Evolutionary conservation across 2,888 invertebrate genomes (phyloP).

Genomic region (Metallyticus violacea): DNA sequence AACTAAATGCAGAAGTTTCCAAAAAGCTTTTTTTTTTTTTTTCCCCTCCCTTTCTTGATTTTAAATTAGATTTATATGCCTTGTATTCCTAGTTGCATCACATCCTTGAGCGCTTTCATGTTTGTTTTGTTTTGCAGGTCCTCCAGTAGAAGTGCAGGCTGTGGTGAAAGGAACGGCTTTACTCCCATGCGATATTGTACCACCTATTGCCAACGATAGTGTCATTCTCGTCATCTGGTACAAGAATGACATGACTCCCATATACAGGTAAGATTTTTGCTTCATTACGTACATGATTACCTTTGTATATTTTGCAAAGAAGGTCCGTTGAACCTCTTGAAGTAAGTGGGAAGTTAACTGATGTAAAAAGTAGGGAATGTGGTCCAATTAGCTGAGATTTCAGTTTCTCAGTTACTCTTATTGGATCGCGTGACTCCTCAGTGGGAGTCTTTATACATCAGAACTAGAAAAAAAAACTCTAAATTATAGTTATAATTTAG

Average conservation of each 20-base stretch:
- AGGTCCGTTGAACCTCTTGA: too few relatives aligned
- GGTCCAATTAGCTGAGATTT: too few relatives aligned
- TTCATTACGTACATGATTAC: background rate
- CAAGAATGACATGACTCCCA: conserved; percentile 79
- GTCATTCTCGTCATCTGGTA: conserved; percentile 88
- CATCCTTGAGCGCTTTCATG: background rate
- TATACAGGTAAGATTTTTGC: conserved; percentile 70
- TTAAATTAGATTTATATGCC: too few relatives aligned
- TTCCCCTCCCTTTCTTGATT: too few relatives aligned
- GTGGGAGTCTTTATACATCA: too few relatives aligned
- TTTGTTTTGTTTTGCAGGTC: conserved; percentile 51
- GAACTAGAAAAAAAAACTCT: too few relatives aligned
- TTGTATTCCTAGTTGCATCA: too few relatives aligned
- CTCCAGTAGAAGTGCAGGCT: conserved; percentile 61
- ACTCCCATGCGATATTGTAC: conserved; percentile 82
- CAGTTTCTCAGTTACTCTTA: too few relatives aligned
- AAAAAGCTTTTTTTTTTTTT: background rate
- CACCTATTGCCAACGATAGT: conserved; percentile 73
- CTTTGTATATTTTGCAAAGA: background rate
- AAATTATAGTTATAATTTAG: too few relatives aligned
- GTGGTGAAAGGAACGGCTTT: conserved; percentile 76
- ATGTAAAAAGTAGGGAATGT: too few relatives aligned
- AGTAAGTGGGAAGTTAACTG: too few relatives aligned
- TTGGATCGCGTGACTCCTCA: too few relatives aligned
- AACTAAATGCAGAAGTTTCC: background rate